phyloP scores from a whole-genome alignment of 2,888 invertebrate species.

The Eremobia ochroleuca region DNA sequence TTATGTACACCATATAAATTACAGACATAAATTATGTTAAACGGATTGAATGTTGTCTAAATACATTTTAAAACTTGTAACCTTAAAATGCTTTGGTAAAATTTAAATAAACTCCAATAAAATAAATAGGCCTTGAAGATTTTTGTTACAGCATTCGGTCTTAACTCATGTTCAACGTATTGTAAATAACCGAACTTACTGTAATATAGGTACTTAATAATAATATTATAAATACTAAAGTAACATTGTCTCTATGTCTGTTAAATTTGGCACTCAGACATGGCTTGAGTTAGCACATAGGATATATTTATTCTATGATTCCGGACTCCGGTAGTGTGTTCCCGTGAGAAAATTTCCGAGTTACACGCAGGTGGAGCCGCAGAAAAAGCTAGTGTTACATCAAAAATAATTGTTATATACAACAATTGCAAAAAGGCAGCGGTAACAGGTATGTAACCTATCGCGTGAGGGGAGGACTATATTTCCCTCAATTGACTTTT shows the following conservation, averaged over 20 bases:
- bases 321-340: background rate
- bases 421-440: background rate
- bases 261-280: background rate
- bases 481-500: conserved; percentile 33
- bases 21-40: too few relatives aligned
- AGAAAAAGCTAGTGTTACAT: too few relatives aligned
- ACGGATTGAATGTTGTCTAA: too few relatives aligned
- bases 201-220: background rate
- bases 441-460: conserved; percentile 32
- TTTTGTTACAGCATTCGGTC: background rate
- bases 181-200: too few relatives aligned
- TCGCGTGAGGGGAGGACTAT: conserved; percentile 22
- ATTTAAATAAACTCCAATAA: background rate
- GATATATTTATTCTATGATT: background rate
- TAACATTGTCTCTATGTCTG: background rate
- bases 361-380: too few relatives aligned
- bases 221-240: background rate
- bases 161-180: background rate
- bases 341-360: background rate
- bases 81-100: background rate
- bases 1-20: too few relatives aligned
- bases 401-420: background rate
- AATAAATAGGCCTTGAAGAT: background rate
- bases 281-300: background rate
- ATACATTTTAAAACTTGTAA: background rate